Evolutionary conservation across 2,113 vertebrate genomes (phyloP).

Genomic region (Echinops telfairi): DNA sequence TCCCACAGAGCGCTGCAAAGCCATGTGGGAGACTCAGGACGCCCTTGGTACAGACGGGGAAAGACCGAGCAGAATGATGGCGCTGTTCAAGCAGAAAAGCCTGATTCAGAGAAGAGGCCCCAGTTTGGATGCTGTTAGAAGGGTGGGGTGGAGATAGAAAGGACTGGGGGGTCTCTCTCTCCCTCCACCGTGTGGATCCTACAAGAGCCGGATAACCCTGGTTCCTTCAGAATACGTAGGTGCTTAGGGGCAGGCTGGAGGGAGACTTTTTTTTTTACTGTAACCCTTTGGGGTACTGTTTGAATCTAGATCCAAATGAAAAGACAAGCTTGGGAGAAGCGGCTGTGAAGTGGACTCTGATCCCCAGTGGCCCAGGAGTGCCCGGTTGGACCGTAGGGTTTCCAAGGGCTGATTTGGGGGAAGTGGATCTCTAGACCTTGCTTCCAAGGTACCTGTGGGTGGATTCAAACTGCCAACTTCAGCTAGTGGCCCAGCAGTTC

Average conservation of each 20-base stretch:
- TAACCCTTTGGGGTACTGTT: neutral
- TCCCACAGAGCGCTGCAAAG: neutral
- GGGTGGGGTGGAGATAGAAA: neutral
- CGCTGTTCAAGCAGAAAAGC: too few relatives aligned
- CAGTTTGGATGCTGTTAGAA: neutral
- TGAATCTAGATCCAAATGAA: neutral
- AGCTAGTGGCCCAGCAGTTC: neutral
- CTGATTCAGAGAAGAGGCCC: neutral
- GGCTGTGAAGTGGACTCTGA: neutral
- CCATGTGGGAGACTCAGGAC: neutral
- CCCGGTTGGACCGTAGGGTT: neutral
- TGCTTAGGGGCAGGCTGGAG: neutral
- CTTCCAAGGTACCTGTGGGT: neutral
- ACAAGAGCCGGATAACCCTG: neutral
- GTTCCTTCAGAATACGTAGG: neutral
- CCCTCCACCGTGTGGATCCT: rapidly evolving
- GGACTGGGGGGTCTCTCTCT: rapidly evolving
- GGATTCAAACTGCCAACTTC: neutral
- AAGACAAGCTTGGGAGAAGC: neutral
- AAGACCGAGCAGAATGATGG: neutral
- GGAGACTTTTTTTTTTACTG: neutral
- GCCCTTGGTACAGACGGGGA: neutral
- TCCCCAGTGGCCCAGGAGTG: neutral
- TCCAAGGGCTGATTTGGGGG: neutral
- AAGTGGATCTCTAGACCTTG: neutral